Base-by-base conservation (phyloP, 2,888 invertebrate species). In the Nemotelus nigrinus region DNA sequence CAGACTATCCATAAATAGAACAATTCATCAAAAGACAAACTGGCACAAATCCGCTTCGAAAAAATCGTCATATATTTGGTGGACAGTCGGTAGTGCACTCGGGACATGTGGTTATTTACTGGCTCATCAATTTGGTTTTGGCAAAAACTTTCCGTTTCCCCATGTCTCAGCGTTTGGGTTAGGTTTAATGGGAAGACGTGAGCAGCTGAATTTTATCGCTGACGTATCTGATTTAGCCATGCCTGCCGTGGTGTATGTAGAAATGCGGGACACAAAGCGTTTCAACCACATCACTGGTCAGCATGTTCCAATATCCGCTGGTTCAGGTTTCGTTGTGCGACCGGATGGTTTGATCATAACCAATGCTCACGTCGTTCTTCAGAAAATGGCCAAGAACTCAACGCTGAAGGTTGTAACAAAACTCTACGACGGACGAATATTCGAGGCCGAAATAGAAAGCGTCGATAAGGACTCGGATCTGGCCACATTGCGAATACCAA, bases 311-410 rank as follows among this genome's bases (percentile, higher is more conserved):
- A 87, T 93, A 0, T 94, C 94, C 0, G 95, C 94, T 85, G 98
- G 98, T 0, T 97, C 97, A 43, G 98, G 98, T 0, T 97, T 98
- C 83, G 94, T 98, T 74, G 93, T 98, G n/a, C 90, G 91, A 78
- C 90, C 92, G 81, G 93, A 96, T 88, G 98, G 98, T 0, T 87
- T 97, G 25, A 96, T 98, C 82, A 84, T 98, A 76, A 98, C 98
- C 0, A 98, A 97, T 87, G 97, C 97, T 76, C 97, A 98, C 87
- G 97, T 98, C n/a, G 96, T 98, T 0, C 92, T 93, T 50, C 93
- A 92, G 83, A 93, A 92, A 83, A 93, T 47, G 1, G 4, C n/a
- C 10, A 25, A 25, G 5, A 93, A 93, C 0, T 98, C 92, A 25
- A 90, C 93, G 82, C 90, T 93, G 2, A 87, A 89, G 78, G 92